These are phyloP conservation scores for Hymenochirus boettgeri DNA, from an alignment of 2,113 vertebrate genomes.

Conservation along the genomic window DNA sequence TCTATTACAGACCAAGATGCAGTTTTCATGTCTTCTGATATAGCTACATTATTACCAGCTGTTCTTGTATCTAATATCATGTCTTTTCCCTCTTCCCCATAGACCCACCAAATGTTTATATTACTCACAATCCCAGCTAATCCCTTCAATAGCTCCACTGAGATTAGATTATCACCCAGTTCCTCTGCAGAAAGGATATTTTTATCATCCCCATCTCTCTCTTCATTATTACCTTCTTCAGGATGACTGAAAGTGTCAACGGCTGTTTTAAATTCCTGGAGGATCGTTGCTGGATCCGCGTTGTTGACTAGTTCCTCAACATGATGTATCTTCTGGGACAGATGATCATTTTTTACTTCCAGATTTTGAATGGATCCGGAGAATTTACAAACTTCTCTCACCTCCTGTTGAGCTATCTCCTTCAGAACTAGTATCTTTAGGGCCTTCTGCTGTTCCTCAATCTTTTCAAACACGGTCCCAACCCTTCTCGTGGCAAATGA, in stretches of 20 bases:
- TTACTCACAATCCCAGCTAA: neutral
- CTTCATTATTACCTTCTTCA: neutral
- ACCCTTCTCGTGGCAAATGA: neutral
- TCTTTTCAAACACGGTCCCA: neutral
- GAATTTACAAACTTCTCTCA: neutral
- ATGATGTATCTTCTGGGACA: neutral
- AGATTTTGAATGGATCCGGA: neutral
- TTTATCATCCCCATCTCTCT: neutral
- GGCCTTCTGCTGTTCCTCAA: neutral
- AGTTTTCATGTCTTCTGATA: conserved; percentile 10
- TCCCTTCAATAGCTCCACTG: neutral
- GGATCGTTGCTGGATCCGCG: neutral
- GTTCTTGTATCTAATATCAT: conserved; percentile 16
- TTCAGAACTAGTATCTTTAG: neutral
- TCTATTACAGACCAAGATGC: neutral
- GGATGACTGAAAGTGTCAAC: neutral
- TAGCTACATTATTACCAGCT: neutral
- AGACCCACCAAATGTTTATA: neutral
- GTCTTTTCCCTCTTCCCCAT: neutral
- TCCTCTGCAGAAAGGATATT: neutral
- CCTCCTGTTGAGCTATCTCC: neutral
- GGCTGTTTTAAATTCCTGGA: neutral
- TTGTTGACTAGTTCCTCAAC: neutral
- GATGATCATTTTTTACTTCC: neutral
- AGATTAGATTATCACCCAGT: neutral